Percentiles rank a stretch among this genome's conserved stretches.
Conservation (phyloP, 2,113 vertebrate species). For the Bettongia penicillata region DNA sequence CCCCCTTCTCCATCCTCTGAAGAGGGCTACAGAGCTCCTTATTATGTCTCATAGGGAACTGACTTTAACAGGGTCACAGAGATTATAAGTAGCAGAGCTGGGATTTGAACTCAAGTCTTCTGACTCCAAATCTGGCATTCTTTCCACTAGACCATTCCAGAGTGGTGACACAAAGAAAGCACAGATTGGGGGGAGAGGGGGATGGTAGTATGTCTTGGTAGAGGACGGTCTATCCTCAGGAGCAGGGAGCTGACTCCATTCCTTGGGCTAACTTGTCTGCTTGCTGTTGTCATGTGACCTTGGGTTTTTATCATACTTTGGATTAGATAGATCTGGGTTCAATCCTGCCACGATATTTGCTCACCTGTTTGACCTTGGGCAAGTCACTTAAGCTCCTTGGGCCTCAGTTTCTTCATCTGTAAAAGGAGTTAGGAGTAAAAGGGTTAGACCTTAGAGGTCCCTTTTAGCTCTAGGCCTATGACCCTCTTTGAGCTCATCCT, state of each 20-base stretch:
- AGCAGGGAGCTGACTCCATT: neutral
- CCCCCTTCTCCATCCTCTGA: neutral
- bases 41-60: neutral
- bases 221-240: neutral
- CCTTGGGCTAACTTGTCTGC: neutral
- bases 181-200: neutral
- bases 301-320: neutral
- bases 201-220: neutral
- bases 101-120: neutral
- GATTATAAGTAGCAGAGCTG: neutral
- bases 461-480: neutral
- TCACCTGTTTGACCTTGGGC: neutral
- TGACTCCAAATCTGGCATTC: neutral
- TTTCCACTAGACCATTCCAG: neutral
- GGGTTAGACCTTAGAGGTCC: neutral
- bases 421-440: constrained; percentile 49
- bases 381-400: neutral
- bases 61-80: neutral
- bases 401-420: constrained; percentile 23
- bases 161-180: neutral
- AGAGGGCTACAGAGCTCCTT: neutral
- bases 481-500: constrained; percentile 36
- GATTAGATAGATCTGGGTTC: neutral
- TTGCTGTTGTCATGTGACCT: neutral
- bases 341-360: neutral